These are phyloP conservation scores for Crossaster papposus DNA, from an alignment of 53 echinoderm and acorn worm genomes.

Conservation along the genomic window DNA sequence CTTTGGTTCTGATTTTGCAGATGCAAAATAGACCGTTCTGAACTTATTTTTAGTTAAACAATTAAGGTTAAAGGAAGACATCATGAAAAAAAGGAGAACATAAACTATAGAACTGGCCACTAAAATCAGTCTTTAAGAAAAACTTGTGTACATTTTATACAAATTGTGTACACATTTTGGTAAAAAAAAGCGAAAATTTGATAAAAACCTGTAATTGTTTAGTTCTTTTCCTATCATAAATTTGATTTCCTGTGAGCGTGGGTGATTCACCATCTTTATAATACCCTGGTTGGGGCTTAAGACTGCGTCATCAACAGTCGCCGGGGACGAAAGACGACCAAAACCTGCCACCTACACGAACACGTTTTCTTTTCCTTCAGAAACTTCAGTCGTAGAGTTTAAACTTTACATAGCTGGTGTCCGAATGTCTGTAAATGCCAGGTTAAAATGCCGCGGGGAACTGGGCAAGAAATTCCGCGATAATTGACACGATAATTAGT, in stretches of 20 bases:
- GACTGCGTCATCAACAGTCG: neutral
- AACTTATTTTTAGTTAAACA: too few species aligned
- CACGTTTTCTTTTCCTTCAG: neutral
- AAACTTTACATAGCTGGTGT: neutral
- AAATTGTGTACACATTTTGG: neutral
- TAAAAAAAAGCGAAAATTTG: neutral
- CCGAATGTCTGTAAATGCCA: conserved; percentile 28
- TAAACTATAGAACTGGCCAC: too few species aligned
- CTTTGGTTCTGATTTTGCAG: too few species aligned
- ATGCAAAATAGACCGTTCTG: too few species aligned
- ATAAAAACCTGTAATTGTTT: neutral
- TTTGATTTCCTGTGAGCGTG: conserved; percentile 15
- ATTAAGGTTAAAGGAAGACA: too few species aligned
- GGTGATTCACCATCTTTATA: conserved; percentile 12
- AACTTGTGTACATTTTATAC: neutral
- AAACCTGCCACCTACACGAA: neutral
- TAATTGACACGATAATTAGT: conserved; percentile 48
- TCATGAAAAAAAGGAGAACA: too few species aligned
- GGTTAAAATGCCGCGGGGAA: neutral
- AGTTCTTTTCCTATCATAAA: neutral
- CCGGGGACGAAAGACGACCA: neutral
- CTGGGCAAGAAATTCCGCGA: conserved; percentile 6
- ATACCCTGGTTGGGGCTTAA: neutral
- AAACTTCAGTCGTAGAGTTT: neutral
- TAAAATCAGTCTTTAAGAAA: too few species aligned